A percentile compares a stretch with the other conserved stretches of the same genome.
These are phyloP conservation scores for Dolichopus griseipennis DNA, from an alignment of 2,888 invertebrate genomes.

Conservation along the genomic window DNA sequence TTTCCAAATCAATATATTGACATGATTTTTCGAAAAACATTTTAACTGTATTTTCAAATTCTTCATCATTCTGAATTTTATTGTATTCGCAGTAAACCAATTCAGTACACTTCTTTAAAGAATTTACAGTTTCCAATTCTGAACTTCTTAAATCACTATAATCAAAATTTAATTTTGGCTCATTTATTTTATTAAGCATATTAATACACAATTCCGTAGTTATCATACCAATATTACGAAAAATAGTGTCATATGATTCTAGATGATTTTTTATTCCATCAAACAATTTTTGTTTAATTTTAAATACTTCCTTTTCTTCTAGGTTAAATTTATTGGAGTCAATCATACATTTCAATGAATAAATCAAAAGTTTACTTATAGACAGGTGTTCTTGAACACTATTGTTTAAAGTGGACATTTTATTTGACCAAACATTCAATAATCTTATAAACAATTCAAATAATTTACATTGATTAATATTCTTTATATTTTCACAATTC, in stretches of 20 bases:
- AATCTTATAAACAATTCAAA: conserved; percentile 43
- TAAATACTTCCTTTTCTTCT: conserved; percentile 26
- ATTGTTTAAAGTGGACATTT: conserved; percentile 52
- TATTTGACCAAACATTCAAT: conserved; percentile 59
- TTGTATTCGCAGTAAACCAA: not conserved
- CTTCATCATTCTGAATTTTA: conserved; percentile 22
- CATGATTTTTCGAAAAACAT: not conserved
- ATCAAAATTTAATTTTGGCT: conserved; percentile 56
- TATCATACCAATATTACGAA: conserved; percentile 65
- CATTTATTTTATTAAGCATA: conserved; percentile 40
- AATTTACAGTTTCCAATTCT: conserved; percentile 44
- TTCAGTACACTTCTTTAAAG: conserved; percentile 36
- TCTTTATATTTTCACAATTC: conserved; percentile 26
- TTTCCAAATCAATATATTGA: too few relatives aligned
- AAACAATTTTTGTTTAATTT: conserved; percentile 45
- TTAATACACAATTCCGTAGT: conserved; percentile 58
- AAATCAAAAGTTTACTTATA: conserved; percentile 56
- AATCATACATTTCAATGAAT: conserved; percentile 42
- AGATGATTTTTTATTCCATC: conserved; percentile 62
- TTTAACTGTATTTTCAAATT: not conserved
- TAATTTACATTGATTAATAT: conserved; percentile 14
- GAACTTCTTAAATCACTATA: conserved; percentile 50
- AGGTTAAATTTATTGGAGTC: conserved; percentile 24
- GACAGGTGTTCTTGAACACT: conserved; percentile 62
- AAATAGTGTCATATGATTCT: conserved; percentile 51